phyloP scores from a whole-genome alignment of 1,140 invertebrate genomes.

The Neotoxoptera formosana region DNA sequence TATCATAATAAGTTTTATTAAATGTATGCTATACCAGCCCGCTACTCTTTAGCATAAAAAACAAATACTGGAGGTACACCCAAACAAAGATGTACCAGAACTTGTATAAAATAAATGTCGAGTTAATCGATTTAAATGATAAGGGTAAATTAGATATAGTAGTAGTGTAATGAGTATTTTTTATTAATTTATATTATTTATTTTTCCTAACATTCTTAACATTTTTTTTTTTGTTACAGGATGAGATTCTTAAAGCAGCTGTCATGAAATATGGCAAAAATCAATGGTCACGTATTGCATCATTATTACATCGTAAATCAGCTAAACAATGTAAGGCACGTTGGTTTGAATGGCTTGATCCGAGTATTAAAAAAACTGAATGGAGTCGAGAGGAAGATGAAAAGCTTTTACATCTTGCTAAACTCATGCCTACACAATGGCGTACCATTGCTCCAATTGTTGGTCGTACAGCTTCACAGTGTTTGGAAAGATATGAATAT shows the following conservation, averaged over 20 bases:
- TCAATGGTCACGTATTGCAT: constrained; percentile 99
- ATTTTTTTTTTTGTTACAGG: constrained; percentile 70
- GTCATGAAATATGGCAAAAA: constrained; percentile 99
- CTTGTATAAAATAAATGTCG: too few species aligned
- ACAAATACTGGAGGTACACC: too few species aligned
- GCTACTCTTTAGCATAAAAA: too few species aligned
- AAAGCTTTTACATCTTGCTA: constrained; percentile 96
- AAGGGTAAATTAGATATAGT: neutral
- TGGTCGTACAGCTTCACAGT: constrained; percentile 97
- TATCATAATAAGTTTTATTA: too few species aligned
- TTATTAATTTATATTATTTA: neutral
- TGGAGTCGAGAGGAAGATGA: constrained; percentile 99
- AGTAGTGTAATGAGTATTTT: neutral
- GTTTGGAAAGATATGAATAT: constrained; percentile 97
- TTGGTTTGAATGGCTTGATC: constrained; percentile 99
- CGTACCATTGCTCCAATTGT: constrained; percentile 99
- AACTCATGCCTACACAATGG: constrained; percentile 99
- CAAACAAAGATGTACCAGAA: too few species aligned
- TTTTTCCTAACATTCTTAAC: constrained; percentile 17
- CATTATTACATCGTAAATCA: constrained; percentile 96
- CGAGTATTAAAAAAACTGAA: constrained; percentile 99
- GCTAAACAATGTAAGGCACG: constrained; percentile 99
- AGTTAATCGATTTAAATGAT: neutral
- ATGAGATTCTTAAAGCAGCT: constrained; percentile 99
- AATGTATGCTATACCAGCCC: too few species aligned